phyloP scores from a whole-genome alignment of 2,797 vertebrate species.

The Varecia variegata region DNA sequence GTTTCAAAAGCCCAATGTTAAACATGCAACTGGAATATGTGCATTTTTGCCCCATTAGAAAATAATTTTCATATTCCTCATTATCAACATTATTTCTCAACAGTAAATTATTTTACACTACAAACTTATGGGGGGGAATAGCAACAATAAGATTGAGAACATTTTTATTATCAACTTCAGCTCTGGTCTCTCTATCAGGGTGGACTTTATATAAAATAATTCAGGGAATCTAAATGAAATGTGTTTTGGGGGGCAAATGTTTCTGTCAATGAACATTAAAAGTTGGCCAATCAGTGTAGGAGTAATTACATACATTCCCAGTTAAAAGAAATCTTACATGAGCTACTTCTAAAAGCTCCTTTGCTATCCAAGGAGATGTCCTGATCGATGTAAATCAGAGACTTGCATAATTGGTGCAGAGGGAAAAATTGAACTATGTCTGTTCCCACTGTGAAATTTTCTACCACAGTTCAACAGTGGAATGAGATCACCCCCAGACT shows the following conservation, averaged over 20 bases:
- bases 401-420: conserved; percentile 26
- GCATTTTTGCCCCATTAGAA: background rate
- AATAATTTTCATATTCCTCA: background rate
- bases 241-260: background rate
- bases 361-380: background rate
- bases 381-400: conserved; percentile 44
- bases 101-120: background rate
- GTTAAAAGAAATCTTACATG: conserved; percentile 34
- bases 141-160: background rate
- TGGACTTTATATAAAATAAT: conserved; percentile 3
- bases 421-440: conserved; percentile 16
- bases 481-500: conserved; percentile 26
- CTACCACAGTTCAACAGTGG: background rate
- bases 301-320: background rate
- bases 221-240: conserved; percentile 22
- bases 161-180: background rate
- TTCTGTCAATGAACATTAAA: background rate
- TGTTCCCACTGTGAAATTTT: conserved; percentile 45
- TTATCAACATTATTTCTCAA: background rate
- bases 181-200: background rate
- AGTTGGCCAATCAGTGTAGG: background rate
- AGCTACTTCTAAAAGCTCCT: background rate
- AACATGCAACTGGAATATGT: background rate
- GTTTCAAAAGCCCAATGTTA: background rate
- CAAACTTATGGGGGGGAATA: background rate